Evolutionary conservation across 2,113 vertebrate species (phyloP).

Genomic region (Arothron firmamentum): DNA sequence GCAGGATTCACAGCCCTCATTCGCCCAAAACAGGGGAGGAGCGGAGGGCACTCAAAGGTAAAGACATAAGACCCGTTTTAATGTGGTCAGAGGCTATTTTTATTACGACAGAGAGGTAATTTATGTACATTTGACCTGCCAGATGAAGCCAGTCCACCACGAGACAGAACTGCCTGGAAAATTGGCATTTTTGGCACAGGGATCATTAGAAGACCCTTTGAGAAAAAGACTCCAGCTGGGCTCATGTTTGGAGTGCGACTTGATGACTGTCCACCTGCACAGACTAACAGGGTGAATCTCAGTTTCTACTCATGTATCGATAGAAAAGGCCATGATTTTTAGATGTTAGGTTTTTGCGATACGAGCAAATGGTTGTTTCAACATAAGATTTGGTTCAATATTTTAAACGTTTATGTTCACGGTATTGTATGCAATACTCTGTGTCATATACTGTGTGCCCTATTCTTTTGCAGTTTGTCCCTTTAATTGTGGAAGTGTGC

Average conservation of each 20-base stretch:
- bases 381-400: too few species aligned
- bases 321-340: neutral
- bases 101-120: neutral
- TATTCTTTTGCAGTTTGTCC: slow-evolving; percentile 83
- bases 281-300: slow-evolving; percentile 82
- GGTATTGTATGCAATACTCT: too few species aligned
- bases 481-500: slow-evolving; percentile 96
- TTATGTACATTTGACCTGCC: slow-evolving; percentile 8
- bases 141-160: slow-evolving; percentile 95
- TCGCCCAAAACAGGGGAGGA: slow-evolving; percentile 67
- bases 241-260: slow-evolving; percentile 92
- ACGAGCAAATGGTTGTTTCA: too few species aligned
- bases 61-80: neutral
- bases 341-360: neutral
- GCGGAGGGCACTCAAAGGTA: slow-evolving; percentile 66
- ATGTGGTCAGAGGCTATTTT: neutral
- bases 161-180: slow-evolving; percentile 90
- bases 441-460: neutral
- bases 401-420: too few species aligned
- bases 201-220: slow-evolving; percentile 94
- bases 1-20: slow-evolving; percentile 61
- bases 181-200: slow-evolving; percentile 89
- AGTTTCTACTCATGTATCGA: neutral
- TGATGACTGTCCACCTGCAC: slow-evolving; percentile 93
- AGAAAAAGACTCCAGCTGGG: slow-evolving; percentile 86